Evolutionary conservation across 2,113 vertebrate species (phyloP).

Genomic region (Pteropus alecto): DNA sequence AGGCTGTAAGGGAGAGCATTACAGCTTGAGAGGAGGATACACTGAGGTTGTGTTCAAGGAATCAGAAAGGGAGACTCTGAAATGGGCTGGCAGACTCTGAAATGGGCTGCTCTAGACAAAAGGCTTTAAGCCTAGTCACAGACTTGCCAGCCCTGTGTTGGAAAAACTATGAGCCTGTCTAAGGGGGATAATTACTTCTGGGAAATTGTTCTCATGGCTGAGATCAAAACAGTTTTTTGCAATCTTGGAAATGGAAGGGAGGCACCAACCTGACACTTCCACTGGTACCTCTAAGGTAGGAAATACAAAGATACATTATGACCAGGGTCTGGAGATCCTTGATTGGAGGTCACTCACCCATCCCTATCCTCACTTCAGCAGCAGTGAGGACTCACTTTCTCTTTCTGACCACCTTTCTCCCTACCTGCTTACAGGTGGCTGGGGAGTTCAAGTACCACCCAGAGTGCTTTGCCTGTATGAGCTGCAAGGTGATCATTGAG

Average conservation of each 20-base stretch:
- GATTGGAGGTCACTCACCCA: neutral
- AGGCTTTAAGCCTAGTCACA: neutral
- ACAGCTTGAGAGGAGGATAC: neutral
- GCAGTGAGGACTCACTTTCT: neutral
- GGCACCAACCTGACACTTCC: neutral
- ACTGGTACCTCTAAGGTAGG: neutral
- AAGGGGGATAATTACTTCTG: neutral
- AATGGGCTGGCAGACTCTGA: neutral
- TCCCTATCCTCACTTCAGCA: neutral
- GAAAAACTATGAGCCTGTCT: neutral
- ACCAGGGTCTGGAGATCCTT: neutral
- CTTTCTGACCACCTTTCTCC: neutral
- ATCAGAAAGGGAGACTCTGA: neutral
- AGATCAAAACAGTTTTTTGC: conserved; percentile 14
- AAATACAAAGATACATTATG: neutral
- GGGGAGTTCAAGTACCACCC: conserved; percentile 98
- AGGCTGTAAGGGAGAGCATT: neutral
- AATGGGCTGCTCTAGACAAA: neutral
- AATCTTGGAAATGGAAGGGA: neutral
- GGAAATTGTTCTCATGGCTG: neutral
- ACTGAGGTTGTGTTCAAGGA: neutral
- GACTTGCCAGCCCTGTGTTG: neutral
- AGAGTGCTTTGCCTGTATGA: conserved; percentile 96
- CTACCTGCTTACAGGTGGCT: conserved; percentile 89
- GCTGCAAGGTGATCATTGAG: conserved; percentile 96